phyloP scores from a whole-genome alignment of 2,888 invertebrate genomes.

The Sycophila texana region DNA sequence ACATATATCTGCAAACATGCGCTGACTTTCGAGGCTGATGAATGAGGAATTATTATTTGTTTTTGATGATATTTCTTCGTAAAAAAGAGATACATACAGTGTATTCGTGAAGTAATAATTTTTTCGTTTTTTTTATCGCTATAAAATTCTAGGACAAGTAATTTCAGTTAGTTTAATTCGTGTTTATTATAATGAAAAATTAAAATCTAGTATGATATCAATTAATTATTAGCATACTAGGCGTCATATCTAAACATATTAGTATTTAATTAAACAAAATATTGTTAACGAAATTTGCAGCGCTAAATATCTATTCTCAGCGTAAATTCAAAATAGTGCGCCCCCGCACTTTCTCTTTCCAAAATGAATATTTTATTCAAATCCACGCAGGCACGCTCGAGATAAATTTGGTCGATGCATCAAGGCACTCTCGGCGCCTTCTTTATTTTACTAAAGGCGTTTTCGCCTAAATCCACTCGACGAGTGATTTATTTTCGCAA shows the following conservation, averaged over 20 bases:
- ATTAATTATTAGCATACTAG: not conserved
- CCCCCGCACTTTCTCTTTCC: conserved; percentile 1
- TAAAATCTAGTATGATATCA: not conserved
- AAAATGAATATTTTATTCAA: conserved; percentile 19
- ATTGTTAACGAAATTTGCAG: no score
- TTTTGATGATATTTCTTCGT: no score
- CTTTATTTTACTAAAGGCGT: conserved; percentile 14
- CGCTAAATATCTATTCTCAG: no score
- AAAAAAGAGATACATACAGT: no score
- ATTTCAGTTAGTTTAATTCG: not conserved
- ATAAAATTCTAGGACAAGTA: not conserved
- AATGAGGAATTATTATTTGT: no score
- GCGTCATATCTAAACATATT: no score
- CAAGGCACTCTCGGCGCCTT: not conserved
- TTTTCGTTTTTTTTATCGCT: not conserved
- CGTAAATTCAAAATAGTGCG: not conserved
- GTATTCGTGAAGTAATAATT: not conserved
- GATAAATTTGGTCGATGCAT: not conserved
- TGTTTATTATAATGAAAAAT: not conserved
- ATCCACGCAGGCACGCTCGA: not conserved
- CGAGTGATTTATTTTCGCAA: conserved; percentile 26
- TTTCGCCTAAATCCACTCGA: not conserved
- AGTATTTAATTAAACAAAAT: no score
- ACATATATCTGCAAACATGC: no score
- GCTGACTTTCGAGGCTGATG: no score